Evolutionary conservation across 2,797 vertebrate species (phyloP).

Genomic region (Hemibagrus guttatus): DNA sequence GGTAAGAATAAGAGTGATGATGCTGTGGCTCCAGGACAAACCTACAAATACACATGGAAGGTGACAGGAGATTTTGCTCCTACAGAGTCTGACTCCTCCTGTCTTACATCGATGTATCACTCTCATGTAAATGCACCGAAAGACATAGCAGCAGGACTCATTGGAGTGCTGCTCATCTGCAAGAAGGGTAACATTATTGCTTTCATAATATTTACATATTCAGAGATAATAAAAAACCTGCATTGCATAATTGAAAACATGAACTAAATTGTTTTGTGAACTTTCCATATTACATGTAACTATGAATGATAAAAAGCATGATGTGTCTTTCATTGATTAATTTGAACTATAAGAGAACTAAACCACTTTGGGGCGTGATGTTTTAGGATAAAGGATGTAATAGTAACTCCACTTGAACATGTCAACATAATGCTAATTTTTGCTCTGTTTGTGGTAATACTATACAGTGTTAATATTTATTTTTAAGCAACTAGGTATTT

Average conservation of each 20-base stretch:
- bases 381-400: background rate
- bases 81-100: background rate
- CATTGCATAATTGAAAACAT: background rate
- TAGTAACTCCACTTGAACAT: background rate
- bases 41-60: background rate
- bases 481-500: background rate
- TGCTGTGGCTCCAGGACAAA: background rate
- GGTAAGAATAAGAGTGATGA: conserved; percentile 4
- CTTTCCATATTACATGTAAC: background rate
- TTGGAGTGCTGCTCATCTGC: conserved; percentile 77
- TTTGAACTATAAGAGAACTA: background rate
- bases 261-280: background rate
- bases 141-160: conserved; percentile 80
- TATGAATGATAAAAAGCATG: background rate
- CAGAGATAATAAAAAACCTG: too few relatives aligned
- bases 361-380: background rate
- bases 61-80: conserved; percentile 17
- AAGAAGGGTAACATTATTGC: conserved; percentile 9
- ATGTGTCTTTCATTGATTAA: background rate
- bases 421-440: background rate
- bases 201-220: too few relatives aligned
- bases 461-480: background rate
- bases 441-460: background rate
- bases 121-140: conserved; percentile 78
- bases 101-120: conserved; percentile 66